phyloP scores from a whole-genome alignment of 2,888 invertebrate species.

The Vanessa cardui region DNA sequence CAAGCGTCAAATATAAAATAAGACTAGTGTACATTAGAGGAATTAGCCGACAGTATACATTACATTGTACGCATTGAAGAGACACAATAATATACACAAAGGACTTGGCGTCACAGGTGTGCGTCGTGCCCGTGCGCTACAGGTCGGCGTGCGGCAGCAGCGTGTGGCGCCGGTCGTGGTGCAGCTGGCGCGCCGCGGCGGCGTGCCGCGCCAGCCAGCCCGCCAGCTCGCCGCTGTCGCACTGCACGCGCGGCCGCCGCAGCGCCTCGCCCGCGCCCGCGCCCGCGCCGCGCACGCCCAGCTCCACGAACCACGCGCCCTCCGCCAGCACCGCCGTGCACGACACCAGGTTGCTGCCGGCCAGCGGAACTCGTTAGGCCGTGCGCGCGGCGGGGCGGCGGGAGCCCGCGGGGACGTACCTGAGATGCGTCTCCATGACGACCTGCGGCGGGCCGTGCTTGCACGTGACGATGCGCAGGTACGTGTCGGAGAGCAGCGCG shows the following conservation, averaged over 20 bases:
- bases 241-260: slow-evolving; percentile 89
- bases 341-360: slow-evolving; percentile 83
- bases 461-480: slow-evolving; percentile 88
- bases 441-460: slow-evolving; percentile 78
- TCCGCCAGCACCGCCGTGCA: slow-evolving; percentile 83
- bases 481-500: slow-evolving; percentile 89
- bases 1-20: too few relatives aligned
- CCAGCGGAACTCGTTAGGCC: too few relatives aligned
- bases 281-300: slow-evolving; percentile 82
- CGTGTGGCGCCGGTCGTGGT: slow-evolving; percentile 91
- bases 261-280: slow-evolving; percentile 70
- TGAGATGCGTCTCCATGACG: slow-evolving; percentile 85
- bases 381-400: too few relatives aligned
- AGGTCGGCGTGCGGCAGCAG: slow-evolving; percentile 67
- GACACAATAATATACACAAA: background rate
- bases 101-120: background rate
- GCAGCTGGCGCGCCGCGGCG: slow-evolving; percentile 93
- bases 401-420: slow-evolving; percentile 55
- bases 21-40: background rate
- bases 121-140: slow-evolving; percentile 27
- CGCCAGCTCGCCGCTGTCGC: slow-evolving; percentile 88
- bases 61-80: background rate
- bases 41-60: background rate
- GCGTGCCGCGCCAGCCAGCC: slow-evolving; percentile 90
- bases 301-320: slow-evolving; percentile 87